Base-by-base conservation (phyloP, 2,797 vertebrate species). In the Pempheris klunzingeri region DNA sequence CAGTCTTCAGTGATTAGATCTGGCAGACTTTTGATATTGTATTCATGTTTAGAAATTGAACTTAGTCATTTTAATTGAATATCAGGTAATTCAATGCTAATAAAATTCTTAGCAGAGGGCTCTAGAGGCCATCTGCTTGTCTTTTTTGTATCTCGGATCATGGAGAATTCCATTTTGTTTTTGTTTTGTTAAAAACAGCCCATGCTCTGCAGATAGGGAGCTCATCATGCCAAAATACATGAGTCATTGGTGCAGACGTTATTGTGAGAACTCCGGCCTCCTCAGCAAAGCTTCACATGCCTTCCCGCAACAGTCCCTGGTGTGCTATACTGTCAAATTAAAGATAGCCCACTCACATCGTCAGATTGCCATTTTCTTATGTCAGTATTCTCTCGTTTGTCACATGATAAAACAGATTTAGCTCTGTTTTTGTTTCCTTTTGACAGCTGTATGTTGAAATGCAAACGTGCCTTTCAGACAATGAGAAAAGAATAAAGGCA, bases 181-280 rank as follows among this genome's bases (percentile, higher is more conserved):
- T 0, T 28, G 64, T 49, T 32, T 49, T 55, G 18, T 69, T 20
- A 5, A 44, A 38, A 46, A 17, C 18, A 36, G 5, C 41, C 43
- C 20, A 2, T 0, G 32, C 11, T 30, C 26, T 53, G 10, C 62
- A 80, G 26, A 80, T 66, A 73, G 20, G 38, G 32, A 77, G 59
- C 39, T 71, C 54, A 64, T 66, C 60, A 66, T 50, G 61, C 47
- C 55, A 68, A 78, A 80, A 74, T 17, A n/a, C 55, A 77, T 76
- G 72, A 84, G 63, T 87, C 88, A 89, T n/a, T 73, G 61, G 34
- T 53, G 7, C 17, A 64, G 36, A 53, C 58, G 18, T 71, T 52
- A 55, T 74, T 84, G 63, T 89, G 81, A 88, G 86, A 86, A 80
- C 71, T 24, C 38, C 11, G 22, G 49, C 77, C 81, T 83, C 70